phyloP scores from a whole-genome alignment of 1,140 invertebrate genomes.

The Venustaconcha ellipsiformis region DNA sequence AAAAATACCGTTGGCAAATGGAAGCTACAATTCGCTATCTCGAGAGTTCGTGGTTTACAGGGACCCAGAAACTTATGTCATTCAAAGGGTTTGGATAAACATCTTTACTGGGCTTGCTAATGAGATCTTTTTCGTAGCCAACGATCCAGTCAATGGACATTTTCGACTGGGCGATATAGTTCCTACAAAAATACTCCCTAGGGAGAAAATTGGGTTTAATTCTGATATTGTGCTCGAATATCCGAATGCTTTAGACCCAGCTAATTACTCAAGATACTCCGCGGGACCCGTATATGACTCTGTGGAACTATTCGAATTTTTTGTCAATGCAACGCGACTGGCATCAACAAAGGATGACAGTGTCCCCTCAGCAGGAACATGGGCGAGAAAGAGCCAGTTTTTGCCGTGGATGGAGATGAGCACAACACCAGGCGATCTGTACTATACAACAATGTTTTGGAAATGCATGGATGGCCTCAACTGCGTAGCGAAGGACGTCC shows the following conservation, averaged over 20 bases:
- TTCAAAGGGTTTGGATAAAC: conserved; percentile 35
- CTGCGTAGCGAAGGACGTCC: conserved; percentile 37
- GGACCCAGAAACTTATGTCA: conserved; percentile 32
- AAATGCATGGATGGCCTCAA: conserved; percentile 31
- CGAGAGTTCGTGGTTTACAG: conserved; percentile 41
- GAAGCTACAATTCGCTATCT: conserved; percentile 35
- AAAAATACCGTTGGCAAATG: conserved; percentile 23
- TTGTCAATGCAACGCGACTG: conserved; percentile 17
- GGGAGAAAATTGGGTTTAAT: conserved; percentile 21
- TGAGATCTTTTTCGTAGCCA: conserved; percentile 39
- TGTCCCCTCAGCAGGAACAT: conserved; percentile 23
- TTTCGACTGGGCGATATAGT: conserved; percentile 13
- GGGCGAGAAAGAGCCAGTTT: conserved; percentile 35
- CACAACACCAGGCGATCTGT: conserved; percentile 29
- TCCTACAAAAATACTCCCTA: neutral
- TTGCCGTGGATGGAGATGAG: conserved; percentile 43
- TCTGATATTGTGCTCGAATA: conserved; percentile 30
- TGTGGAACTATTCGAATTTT: conserved; percentile 35
- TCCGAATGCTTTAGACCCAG: conserved; percentile 33
- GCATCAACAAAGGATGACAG: neutral
- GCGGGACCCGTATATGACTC: conserved; percentile 39
- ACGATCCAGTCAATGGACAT: conserved; percentile 38
- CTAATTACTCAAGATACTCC: conserved; percentile 29
- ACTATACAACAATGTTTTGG: conserved; percentile 35
- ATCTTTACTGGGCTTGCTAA: conserved; percentile 18